Evolutionary conservation across 2,797 vertebrate genomes (phyloP).

Genomic region (Petrocephalus sullivani): DNA sequence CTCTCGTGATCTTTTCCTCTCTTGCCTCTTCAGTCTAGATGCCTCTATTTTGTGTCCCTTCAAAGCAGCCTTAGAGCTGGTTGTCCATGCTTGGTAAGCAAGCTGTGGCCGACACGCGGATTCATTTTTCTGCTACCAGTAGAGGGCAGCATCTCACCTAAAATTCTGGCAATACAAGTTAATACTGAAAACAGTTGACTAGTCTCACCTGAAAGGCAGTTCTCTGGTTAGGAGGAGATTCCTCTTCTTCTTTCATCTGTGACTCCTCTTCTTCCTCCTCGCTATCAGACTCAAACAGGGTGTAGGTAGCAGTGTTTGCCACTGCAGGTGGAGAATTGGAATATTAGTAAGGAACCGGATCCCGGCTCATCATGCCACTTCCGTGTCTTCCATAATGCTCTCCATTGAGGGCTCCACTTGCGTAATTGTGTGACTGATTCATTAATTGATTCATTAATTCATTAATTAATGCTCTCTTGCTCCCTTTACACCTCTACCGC

Average conservation of each 20-base stretch:
- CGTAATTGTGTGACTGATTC: background rate
- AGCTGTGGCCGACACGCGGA: constrained; percentile 46
- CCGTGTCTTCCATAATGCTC: no score
- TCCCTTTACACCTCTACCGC: background rate
- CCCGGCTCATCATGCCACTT: background rate
- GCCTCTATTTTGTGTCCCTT: constrained; percentile 60
- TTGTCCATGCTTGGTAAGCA: constrained; percentile 65
- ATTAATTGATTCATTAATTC: background rate
- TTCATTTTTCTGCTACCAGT: background rate
- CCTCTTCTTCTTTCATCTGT: constrained; percentile 48
- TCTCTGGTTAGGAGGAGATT: constrained; percentile 55
- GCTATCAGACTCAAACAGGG: constrained; percentile 64
- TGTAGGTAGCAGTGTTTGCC: constrained; percentile 55
- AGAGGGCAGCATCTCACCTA: background rate
- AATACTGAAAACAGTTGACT: background rate
- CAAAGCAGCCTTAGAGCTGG: constrained; percentile 60
- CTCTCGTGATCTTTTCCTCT: constrained; percentile 49
- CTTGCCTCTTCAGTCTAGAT: constrained; percentile 45
- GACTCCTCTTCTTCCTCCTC: constrained; percentile 64
- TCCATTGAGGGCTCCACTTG: no score
- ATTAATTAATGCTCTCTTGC: background rate
- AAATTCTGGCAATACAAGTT: background rate
- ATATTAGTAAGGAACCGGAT: background rate
- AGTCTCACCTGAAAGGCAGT: constrained; percentile 64
- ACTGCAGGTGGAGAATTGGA: constrained; percentile 37